These are phyloP conservation scores for Temnothorax longispinosus DNA, from an alignment of 1,140 invertebrate species.

Conservation along the genomic window DNA sequence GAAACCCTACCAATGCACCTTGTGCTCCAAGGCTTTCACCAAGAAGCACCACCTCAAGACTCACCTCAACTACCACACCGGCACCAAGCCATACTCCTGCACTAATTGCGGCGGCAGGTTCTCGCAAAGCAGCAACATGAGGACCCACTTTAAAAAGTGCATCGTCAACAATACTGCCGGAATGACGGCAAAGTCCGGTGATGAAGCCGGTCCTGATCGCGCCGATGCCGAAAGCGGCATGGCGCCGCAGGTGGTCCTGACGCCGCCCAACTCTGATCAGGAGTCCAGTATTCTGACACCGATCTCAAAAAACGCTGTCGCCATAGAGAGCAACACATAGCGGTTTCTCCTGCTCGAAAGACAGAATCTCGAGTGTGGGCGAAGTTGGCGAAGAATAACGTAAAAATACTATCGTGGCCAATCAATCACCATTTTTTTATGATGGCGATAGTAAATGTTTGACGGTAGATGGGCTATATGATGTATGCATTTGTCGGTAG, in stretches of 20 bases:
- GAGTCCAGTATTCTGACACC: constrained; percentile 75
- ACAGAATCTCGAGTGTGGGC: neutral
- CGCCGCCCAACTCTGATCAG: constrained; percentile 80
- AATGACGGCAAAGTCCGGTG: neutral
- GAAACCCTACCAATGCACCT: constrained; percentile 94
- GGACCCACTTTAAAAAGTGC: constrained; percentile 92
- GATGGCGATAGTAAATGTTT: neutral
- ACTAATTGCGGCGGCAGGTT: constrained; percentile 90
- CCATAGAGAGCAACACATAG: constrained; percentile 34
- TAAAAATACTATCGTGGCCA: neutral
- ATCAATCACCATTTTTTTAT: constrained; percentile 3
- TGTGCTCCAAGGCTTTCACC: constrained; percentile 95
- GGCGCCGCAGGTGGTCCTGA: constrained; percentile 59
- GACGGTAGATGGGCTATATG: neutral
- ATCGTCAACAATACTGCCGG: constrained; percentile 71
- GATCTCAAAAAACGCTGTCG: constrained; percentile 56
- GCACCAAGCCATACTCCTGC: constrained; percentile 91
- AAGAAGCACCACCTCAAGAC: constrained; percentile 94
- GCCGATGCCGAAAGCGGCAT: neutral
- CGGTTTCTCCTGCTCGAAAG: neutral
- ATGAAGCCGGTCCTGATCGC: neutral
- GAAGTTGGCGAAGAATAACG: neutral
- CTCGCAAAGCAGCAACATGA: constrained; percentile 93
- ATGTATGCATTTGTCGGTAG: neutral
- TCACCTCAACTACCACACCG: constrained; percentile 93